Evolutionary conservation across 2,113 vertebrate species (phyloP).

Genomic region (Gnathonemus echidnorhynchus): DNA sequence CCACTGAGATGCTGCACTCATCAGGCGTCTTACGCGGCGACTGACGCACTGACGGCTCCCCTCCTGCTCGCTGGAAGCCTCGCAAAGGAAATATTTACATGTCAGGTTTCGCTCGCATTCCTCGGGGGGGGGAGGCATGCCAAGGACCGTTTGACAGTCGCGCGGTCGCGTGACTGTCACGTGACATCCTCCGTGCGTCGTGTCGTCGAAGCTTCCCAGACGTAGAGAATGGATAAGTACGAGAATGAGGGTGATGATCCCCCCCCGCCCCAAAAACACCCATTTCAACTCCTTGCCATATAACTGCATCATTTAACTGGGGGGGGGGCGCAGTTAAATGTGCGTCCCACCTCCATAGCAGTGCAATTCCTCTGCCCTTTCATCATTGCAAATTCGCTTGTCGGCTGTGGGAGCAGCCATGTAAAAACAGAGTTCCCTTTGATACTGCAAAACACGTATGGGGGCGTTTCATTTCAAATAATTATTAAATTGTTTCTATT

Average conservation of each 20-base stretch:
- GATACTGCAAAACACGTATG: neutral
- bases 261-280: neutral
- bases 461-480: neutral
- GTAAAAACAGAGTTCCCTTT: neutral
- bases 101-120: neutral
- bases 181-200: neutral
- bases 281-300: neutral
- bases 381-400: neutral
- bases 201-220: neutral
- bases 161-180: neutral
- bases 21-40: neutral
- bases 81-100: neutral
- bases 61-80: neutral
- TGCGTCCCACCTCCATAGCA: neutral
- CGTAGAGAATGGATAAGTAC: neutral
- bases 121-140: neutral
- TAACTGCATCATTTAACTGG: neutral
- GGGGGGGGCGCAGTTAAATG: neutral
- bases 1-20: neutral
- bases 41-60: neutral
- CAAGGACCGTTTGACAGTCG: neutral
- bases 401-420: neutral
- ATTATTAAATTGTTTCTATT: neutral
- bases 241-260: neutral
- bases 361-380: neutral